These are phyloP conservation scores for Scaptomyza montana DNA, from an alignment of 1,140 invertebrate species.

Conservation along the genomic window DNA sequence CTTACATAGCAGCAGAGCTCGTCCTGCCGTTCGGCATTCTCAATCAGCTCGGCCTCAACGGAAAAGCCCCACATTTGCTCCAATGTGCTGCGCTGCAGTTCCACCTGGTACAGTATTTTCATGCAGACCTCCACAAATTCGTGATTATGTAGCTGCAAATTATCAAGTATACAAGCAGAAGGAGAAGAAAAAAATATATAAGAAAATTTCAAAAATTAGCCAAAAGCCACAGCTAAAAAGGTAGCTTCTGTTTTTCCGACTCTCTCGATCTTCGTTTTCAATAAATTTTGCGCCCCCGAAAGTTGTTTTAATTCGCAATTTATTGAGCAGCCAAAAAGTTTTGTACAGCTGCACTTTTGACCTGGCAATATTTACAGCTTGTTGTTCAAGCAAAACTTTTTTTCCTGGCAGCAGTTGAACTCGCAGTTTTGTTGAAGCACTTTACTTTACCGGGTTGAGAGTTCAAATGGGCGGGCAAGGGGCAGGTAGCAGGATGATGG, in stretches of 20 bases:
- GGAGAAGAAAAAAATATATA: no score
- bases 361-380: conserved; percentile 56
- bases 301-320: conserved; percentile 72
- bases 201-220: conserved; percentile 50
- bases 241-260: conserved; percentile 1
- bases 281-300: conserved; percentile 54
- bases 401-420: conserved; percentile 7
- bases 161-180: conserved; percentile 9
- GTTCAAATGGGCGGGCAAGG: no score
- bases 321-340: conserved; percentile 65
- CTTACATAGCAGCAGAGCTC: conserved; percentile 98
- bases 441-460: conserved; percentile 6
- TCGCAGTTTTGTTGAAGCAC: conserved; percentile 37
- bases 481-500: neutral
- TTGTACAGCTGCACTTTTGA: conserved; percentile 62
- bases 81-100: conserved; percentile 93
- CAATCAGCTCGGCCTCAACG: conserved; percentile 97
- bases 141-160: conserved; percentile 93
- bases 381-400: conserved; percentile 38
- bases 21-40: conserved; percentile 97
- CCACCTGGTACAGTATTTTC: conserved; percentile 98
- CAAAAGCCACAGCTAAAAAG: conserved; percentile 28
- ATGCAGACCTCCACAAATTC: conserved; percentile 98
- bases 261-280: conserved; percentile 23
- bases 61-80: conserved; percentile 99